Conservation (phyloP, 2,113 vertebrate species). For the Romanogobio albipinnatus region DNA sequence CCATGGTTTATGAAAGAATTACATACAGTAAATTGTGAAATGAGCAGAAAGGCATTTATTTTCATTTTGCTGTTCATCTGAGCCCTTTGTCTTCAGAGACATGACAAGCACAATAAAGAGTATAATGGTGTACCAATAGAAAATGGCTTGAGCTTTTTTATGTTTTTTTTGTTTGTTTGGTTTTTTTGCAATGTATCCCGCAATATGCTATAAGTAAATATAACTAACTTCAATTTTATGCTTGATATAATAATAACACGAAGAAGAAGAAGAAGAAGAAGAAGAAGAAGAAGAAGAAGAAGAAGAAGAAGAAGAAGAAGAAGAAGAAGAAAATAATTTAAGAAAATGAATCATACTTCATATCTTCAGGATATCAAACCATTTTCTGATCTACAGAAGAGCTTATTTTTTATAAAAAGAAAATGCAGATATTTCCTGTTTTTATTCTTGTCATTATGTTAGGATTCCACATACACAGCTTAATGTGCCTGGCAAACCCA, state of each 20-base stretch:
- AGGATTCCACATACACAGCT: neutral
- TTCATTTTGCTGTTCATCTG: neutral
- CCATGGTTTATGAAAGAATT: slow-evolving; percentile 50
- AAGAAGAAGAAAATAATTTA: too few relatives aligned
- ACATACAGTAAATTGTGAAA: slow-evolving; percentile 31
- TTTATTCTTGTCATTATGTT: neutral
- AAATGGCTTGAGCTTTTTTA: neutral
- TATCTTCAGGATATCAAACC: neutral
- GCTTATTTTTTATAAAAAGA: neutral
- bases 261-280: neutral
- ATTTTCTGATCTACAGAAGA: neutral
- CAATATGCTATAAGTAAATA: too few relatives aligned
- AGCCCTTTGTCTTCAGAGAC: slow-evolving; percentile 14
- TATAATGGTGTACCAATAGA: neutral
- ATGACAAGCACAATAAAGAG: neutral
- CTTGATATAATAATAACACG: neutral
- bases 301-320: too few relatives aligned
- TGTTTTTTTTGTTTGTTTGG: too few relatives aligned
- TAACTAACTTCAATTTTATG: too few relatives aligned
- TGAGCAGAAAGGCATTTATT: slow-evolving; percentile 23
- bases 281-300: neutral
- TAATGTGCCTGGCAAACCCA: neutral
- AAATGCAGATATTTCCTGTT: neutral
- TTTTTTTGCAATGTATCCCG: too few relatives aligned
- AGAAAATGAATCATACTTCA: neutral